Evolutionary conservation across 2,113 vertebrate species (phyloP).

Genomic region (Clarias gariepinus): DNA sequence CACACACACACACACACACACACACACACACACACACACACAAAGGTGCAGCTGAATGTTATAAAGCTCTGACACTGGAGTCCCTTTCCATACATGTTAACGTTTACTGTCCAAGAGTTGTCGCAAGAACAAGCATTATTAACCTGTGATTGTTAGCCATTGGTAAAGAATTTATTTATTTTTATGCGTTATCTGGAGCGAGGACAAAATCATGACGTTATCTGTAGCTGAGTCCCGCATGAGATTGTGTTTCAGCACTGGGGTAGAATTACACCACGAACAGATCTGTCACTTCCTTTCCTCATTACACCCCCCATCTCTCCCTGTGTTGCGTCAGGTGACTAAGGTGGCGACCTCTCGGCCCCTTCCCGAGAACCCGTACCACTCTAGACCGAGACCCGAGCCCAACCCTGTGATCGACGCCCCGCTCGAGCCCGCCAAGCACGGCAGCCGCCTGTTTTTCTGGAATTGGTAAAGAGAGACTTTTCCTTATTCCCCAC

Average conservation of each 20-base stretch:
- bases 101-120: not conserved
- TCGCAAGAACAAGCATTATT: not conserved
- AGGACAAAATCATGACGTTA: not conserved
- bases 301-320: not conserved
- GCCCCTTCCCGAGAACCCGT: slow-evolving; percentile 85
- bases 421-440: slow-evolving; percentile 84
- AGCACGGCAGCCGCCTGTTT: slow-evolving; percentile 83
- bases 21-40: not conserved
- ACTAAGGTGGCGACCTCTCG: slow-evolving; percentile 93
- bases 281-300: not conserved
- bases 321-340: slow-evolving; percentile 71
- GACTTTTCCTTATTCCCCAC: not conserved
- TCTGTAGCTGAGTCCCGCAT: not conserved
- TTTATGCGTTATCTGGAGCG: too few species aligned
- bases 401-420: slow-evolving; percentile 79
- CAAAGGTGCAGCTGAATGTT: not conserved
- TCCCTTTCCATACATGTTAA: not conserved
- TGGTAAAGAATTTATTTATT: not conserved
- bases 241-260: not conserved
- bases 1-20: slow-evolving; percentile 6
- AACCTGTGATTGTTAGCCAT: not conserved
- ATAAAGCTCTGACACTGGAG: not conserved
- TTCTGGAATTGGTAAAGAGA: slow-evolving; percentile 85
- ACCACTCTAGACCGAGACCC: slow-evolving; percentile 85
- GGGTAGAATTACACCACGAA: not conserved